These are phyloP conservation scores for Macaria notata DNA, from an alignment of 2,888 invertebrate genomes.

Conservation along the genomic window DNA sequence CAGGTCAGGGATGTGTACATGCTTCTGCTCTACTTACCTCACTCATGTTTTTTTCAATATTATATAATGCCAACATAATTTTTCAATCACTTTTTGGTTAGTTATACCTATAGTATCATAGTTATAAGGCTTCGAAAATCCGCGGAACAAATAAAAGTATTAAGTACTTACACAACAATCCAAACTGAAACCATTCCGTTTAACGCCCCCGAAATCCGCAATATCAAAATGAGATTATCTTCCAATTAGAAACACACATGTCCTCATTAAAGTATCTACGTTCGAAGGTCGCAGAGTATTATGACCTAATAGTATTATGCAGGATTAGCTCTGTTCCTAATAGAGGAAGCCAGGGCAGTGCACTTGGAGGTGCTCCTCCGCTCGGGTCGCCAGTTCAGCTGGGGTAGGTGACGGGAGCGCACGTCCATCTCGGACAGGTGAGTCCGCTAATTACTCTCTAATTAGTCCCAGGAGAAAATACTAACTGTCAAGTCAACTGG, in stretches of 20 bases:
- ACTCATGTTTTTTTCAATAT: no score
- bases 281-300: slow-evolving; percentile 59
- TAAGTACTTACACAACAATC: background rate
- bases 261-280: slow-evolving; percentile 52
- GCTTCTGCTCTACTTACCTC: no score
- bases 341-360: slow-evolving; percentile 66
- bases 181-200: slow-evolving; percentile 9
- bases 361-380: slow-evolving; percentile 60
- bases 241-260: slow-evolving; percentile 45
- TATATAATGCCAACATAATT: no score
- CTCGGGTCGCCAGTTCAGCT: slow-evolving; percentile 42
- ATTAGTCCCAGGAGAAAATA: no score
- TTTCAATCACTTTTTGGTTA: no score
- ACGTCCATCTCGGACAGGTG: slow-evolving; percentile 40
- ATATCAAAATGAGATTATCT: slow-evolving; percentile 28
- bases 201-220: slow-evolving; percentile 22
- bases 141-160: background rate
- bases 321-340: slow-evolving; percentile 62
- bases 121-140: background rate
- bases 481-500: no score
- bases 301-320: slow-evolving; percentile 64
- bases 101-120: no score
- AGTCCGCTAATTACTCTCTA: slow-evolving; percentile 10
- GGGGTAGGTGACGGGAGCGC: slow-evolving; percentile 36
- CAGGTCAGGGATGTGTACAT: no score